Evolutionary conservation across 2,888 invertebrate species (phyloP).

Genomic region (Thymelicus sylvestris): DNA sequence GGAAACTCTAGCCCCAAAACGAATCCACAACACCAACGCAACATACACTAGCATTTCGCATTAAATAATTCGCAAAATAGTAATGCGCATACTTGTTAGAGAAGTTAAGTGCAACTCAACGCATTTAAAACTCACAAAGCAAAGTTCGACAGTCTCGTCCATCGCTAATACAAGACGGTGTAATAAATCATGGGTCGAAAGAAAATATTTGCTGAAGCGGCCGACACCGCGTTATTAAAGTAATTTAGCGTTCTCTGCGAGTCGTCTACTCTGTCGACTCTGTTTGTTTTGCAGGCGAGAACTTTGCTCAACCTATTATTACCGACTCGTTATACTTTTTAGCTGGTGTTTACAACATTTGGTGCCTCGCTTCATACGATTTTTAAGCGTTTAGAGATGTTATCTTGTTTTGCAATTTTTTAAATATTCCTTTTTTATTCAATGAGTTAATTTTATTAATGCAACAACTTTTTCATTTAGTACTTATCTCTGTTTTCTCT

Average conservation of each 20-base stretch:
- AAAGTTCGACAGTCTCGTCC: constrained; percentile 27
- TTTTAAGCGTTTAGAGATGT: not conserved
- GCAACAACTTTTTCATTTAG: not conserved
- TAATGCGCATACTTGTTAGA: no score
- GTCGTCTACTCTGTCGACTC: constrained; percentile 66
- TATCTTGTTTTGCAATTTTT: not conserved
- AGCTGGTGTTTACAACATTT: constrained; percentile 64
- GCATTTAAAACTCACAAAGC: constrained; percentile 15
- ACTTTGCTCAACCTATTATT: constrained; percentile 81
- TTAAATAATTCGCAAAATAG: no score
- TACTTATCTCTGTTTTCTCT: not conserved
- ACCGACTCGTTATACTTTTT: constrained; percentile 79
- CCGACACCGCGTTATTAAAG: constrained; percentile 61
- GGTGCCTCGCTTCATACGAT: constrained; percentile 36
- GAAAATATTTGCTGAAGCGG: constrained; percentile 43
- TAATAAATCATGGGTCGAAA: constrained; percentile 44
- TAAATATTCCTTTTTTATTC: not conserved
- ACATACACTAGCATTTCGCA: no score
- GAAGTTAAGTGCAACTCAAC: no score
- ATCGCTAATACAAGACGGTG: constrained; percentile 29
- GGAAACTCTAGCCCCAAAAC: no score
- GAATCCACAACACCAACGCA: no score
- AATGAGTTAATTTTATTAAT: not conserved
- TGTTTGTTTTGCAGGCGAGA: constrained; percentile 85
- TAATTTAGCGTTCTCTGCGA: constrained; percentile 66